These are phyloP conservation scores for Cryptoleucopteryx plumbea DNA, from an alignment of 2,113 vertebrate genomes.

Conservation along the genomic window DNA sequence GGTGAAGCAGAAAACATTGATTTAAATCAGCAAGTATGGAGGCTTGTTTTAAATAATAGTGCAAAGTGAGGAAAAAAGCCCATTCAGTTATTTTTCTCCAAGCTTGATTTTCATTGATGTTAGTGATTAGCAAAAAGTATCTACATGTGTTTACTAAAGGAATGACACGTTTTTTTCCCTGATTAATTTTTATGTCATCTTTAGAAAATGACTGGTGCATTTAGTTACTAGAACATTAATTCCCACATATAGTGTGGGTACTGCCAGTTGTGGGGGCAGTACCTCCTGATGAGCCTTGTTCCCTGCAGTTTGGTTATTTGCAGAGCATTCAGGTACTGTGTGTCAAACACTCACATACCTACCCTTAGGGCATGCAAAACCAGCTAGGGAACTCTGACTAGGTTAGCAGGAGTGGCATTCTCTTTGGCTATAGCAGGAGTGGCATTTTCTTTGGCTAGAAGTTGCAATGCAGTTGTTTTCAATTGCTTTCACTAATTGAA, in stretches of 20 bases:
- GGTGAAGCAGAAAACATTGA: not conserved
- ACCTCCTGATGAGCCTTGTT: rapidly evolving
- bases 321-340: rapidly evolving
- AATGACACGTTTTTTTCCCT: not conserved
- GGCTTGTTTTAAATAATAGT: not conserved
- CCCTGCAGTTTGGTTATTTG: not conserved
- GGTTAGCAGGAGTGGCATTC: not conserved
- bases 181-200: not conserved
- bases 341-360: not conserved
- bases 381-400: not conserved
- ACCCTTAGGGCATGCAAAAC: not conserved
- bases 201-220: not conserved
- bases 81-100: not conserved
- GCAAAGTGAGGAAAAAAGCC: not conserved
- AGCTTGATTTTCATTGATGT: not conserved
- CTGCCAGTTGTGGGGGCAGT: not conserved
- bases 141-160: not conserved
- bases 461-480: not conserved
- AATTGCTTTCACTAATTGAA: not conserved
- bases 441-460: not conserved
- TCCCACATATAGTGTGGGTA: not conserved
- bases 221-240: not conserved
- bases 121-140: not conserved
- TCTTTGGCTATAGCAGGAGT: not conserved
- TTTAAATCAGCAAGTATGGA: not conserved